These are phyloP conservation scores for Yponomeuta plumbellus DNA, from an alignment of 2,888 invertebrate genomes.

Conservation along the genomic window DNA sequence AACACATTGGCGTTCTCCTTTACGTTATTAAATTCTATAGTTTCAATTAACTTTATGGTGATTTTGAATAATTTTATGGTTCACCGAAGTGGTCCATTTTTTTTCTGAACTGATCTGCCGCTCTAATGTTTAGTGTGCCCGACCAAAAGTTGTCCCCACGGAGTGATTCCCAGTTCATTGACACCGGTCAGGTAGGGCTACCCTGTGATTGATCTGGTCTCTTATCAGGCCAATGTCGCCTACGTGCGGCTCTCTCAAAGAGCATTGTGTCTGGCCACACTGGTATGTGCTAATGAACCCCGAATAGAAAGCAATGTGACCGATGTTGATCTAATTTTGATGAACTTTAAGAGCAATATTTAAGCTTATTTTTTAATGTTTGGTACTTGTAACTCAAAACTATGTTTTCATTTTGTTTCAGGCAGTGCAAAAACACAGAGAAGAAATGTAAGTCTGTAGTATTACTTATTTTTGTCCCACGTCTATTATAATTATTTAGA, in stretches of 20 bases:
- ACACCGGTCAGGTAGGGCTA: constrained; percentile 69
- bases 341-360: not conserved
- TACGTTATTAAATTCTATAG: constrained; percentile 27
- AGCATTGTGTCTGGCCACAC: constrained; percentile 59
- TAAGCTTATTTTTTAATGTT: not conserved
- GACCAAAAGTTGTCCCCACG: constrained; percentile 12
- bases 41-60: constrained; percentile 44
- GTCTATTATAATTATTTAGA: not conserved
- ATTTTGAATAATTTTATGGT: constrained; percentile 22
- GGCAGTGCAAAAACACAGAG: constrained; percentile 42
- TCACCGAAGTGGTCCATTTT: not conserved
- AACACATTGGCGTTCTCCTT: constrained; percentile 16
- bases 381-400: not conserved
- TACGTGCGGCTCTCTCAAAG: constrained; percentile 71
- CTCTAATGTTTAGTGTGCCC: constrained; percentile 10
- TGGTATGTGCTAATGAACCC: constrained; percentile 51
- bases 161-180: constrained; percentile 47
- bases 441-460: constrained; percentile 49
- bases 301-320: constrained; percentile 20
- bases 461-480: too few relatives aligned
- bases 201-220: constrained; percentile 70
- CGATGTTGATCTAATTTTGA: constrained; percentile 4
- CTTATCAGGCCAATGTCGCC: constrained; percentile 70
- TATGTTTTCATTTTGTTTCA: constrained; percentile 52
- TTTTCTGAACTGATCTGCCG: not conserved